phyloP scores from a whole-genome alignment of 2,113 vertebrate species.

The Phalacrocorax pelagicus region DNA sequence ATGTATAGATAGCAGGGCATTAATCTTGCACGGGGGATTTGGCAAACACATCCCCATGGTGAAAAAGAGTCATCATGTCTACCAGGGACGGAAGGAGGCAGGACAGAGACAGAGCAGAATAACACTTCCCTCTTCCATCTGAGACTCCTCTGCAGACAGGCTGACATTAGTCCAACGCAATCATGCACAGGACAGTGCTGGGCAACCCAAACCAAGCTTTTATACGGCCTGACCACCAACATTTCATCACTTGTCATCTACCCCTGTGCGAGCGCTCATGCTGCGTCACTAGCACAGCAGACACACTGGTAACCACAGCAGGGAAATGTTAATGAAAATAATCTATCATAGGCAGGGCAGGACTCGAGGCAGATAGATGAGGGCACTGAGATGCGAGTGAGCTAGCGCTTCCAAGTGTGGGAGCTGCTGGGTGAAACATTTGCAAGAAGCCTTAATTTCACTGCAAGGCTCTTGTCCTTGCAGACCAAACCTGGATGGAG shows the following conservation, averaged over 20 bases:
- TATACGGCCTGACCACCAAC: not conserved
- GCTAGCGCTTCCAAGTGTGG: not conserved
- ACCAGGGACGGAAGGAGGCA: not conserved
- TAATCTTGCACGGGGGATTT: not conserved
- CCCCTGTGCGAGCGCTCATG: not conserved
- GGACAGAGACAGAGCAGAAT: not conserved
- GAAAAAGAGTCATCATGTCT: not conserved
- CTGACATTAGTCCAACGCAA: not conserved
- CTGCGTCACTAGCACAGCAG: not conserved
- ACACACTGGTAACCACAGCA: not conserved
- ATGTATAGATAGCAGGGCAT: not conserved
- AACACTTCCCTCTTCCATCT: not conserved
- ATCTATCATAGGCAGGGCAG: not conserved
- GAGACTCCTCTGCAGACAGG: not conserved
- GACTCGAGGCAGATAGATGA: not conserved
- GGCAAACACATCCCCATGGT: not conserved
- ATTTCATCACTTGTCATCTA: not conserved
- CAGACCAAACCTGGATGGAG: not conserved
- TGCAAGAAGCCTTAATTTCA: not conserved
- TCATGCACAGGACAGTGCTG: accelerated
- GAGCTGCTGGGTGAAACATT: not conserved
- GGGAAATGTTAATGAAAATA: slow-evolving; percentile 25
- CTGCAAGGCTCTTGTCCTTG: not conserved
- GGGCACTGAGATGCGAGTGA: not conserved
- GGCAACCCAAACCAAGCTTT: not conserved